Evolutionary conservation across 2,888 invertebrate genomes (phyloP).

Genomic region (Cephalotes varians): DNA sequence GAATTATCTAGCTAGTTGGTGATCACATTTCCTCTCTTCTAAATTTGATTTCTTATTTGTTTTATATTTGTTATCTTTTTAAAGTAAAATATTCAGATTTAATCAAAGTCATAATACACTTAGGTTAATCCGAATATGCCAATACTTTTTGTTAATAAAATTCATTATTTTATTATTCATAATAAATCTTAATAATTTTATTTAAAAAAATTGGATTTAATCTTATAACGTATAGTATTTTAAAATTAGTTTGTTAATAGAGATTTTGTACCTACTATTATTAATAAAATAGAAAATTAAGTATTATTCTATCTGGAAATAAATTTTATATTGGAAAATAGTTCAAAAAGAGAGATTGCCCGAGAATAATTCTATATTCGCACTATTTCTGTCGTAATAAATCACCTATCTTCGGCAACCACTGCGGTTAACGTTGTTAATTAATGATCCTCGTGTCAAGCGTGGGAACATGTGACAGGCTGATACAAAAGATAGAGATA

Average conservation of each 20-base stretch:
- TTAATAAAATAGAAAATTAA: neutral
- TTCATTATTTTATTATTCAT: neutral
- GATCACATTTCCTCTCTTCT: neutral
- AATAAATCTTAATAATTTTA: neutral
- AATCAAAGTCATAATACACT: neutral
- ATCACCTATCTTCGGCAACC: conserved; percentile 44
- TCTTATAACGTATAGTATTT: neutral
- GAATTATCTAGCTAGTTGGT: neutral
- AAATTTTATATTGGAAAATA: neutral
- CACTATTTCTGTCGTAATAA: conserved; percentile 44
- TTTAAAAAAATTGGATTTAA: neutral
- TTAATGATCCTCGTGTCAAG: conserved; percentile 45
- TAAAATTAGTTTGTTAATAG: neutral
- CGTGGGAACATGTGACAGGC: conserved; percentile 34
- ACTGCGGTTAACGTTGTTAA: conserved; percentile 48
- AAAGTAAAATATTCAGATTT: neutral
- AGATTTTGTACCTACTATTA: neutral
- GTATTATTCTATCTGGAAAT: neutral
- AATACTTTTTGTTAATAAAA: neutral
- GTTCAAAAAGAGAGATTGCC: neutral
- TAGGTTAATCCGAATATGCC: neutral
- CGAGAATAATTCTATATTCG: conserved; percentile 19
- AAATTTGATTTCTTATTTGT: neutral
- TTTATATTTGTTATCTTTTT: neutral
- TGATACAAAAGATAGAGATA: conserved; percentile 34